Percentiles rank a stretch among this genome's conserved stretches.
Conservation (phyloP, 2,888 invertebrate genomes). For the Mythimna pallens region DNA sequence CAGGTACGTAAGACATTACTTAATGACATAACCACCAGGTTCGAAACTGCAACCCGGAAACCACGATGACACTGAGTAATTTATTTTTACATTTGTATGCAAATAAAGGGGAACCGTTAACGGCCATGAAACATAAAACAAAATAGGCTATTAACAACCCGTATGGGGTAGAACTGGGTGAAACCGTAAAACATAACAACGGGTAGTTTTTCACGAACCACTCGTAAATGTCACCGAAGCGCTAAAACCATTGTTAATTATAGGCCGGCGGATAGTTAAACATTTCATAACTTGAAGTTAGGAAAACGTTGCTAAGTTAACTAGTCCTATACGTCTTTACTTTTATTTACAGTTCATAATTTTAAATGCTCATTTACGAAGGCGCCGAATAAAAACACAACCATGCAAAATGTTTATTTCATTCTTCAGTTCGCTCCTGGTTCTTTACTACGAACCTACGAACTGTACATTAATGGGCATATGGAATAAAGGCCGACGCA, state of each 20-base stretch:
- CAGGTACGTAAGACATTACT: not conserved
- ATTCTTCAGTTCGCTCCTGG: not conserved
- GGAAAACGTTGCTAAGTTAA: not conserved
- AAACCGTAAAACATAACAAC: constrained; percentile 35
- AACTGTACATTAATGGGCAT: not conserved
- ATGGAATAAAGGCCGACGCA: no score
- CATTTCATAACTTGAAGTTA: constrained; percentile 13
- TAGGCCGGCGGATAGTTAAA: not conserved
- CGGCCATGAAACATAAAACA: constrained; percentile 32
- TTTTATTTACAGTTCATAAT: not conserved
- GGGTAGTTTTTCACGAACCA: constrained; percentile 34
- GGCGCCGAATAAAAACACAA: not conserved
- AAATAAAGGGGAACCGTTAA: constrained; percentile 38
- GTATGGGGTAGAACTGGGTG: constrained; percentile 32
- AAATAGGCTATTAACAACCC: constrained; percentile 44
- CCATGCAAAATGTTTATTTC: not conserved
- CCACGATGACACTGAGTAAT: constrained; percentile 10
- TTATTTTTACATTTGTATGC: constrained; percentile 37
- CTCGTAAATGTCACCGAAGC: constrained; percentile 47
- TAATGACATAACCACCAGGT: not conserved
- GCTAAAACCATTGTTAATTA: constrained; percentile 27
- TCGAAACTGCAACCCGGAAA: not conserved
- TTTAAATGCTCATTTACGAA: not conserved
- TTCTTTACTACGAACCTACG: not conserved
- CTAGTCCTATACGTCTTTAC: not conserved